These are phyloP conservation scores for Pollenia griseotomentosa DNA, from an alignment of 2,888 invertebrate species.

Conservation along the genomic window DNA sequence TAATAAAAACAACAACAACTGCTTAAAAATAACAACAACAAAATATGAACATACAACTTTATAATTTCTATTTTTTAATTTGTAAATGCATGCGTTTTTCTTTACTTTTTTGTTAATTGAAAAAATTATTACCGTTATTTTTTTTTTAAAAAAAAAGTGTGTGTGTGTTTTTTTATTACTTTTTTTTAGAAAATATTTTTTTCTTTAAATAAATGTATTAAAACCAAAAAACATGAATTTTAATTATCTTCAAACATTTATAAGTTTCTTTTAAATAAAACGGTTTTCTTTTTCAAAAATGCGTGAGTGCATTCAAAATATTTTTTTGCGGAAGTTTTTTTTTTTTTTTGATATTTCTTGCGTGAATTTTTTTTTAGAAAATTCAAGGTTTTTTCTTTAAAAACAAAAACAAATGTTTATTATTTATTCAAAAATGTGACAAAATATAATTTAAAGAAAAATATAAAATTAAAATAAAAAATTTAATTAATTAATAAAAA, in stretches of 20 bases:
- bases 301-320: conserved; percentile 61
- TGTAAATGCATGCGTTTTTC: conserved; percentile 65
- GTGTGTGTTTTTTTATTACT: conserved; percentile 16
- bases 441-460: conserved; percentile 35
- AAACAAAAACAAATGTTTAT: conserved; percentile 9
- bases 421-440: conserved; percentile 44
- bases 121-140: neutral
- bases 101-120: conserved; percentile 12
- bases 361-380: conserved; percentile 2
- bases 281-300: conserved; percentile 33
- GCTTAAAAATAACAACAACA: conserved; percentile 37
- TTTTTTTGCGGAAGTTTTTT: conserved; percentile 59
- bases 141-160: conserved; percentile 15
- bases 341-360: conserved; percentile 1
- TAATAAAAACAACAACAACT: conserved; percentile 41
- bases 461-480: neutral
- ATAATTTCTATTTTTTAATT: conserved; percentile 30
- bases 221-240: neutral
- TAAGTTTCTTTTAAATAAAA: neutral
- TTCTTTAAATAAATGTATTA: neutral
- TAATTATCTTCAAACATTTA: neutral
- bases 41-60: conserved; percentile 27
- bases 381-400: conserved; percentile 48
- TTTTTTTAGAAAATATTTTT: neutral
- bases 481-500: neutral